Percentiles rank a stretch among this genome's conserved stretches.
Conservation (phyloP, 2,888 invertebrate genomes). For the Cybosia mesomella region DNA sequence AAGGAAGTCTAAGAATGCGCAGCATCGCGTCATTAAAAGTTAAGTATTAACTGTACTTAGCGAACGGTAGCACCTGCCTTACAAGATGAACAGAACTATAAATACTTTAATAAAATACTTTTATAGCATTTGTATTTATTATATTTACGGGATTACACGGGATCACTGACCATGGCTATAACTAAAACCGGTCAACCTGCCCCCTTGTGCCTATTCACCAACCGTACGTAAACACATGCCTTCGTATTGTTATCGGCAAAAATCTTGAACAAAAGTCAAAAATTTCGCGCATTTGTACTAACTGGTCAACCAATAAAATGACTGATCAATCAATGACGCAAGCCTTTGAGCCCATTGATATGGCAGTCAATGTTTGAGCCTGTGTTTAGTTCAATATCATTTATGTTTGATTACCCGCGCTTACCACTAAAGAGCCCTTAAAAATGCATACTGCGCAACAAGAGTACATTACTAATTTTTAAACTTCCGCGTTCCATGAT, state of each 20-base stretch:
- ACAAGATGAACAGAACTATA: slow-evolving; percentile 6
- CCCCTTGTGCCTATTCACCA: not conserved
- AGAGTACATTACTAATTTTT: too few species aligned
- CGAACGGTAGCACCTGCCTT: slow-evolving; percentile 34
- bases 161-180: not conserved
- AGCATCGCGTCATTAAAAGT: slow-evolving; percentile 23
- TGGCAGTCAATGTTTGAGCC: too few species aligned
- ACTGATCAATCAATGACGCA: too few species aligned
- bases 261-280: too few species aligned
- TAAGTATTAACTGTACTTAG: slow-evolving; percentile 30
- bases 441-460: too few species aligned
- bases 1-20: slow-evolving; percentile 32
- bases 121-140: not conserved
- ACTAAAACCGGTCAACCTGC: not conserved
- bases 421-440: too few species aligned
- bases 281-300: too few species aligned
- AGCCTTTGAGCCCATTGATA: too few species aligned
- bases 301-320: too few species aligned
- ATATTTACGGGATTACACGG: not conserved
- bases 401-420: too few species aligned
- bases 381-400: too few species aligned
- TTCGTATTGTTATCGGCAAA: not conserved
- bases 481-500: too few species aligned
- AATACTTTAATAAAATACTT: not conserved
- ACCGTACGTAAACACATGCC: not conserved